Base-by-base conservation (phyloP, 2,888 invertebrate genomes). In the Chymomyza procnemis region DNA sequence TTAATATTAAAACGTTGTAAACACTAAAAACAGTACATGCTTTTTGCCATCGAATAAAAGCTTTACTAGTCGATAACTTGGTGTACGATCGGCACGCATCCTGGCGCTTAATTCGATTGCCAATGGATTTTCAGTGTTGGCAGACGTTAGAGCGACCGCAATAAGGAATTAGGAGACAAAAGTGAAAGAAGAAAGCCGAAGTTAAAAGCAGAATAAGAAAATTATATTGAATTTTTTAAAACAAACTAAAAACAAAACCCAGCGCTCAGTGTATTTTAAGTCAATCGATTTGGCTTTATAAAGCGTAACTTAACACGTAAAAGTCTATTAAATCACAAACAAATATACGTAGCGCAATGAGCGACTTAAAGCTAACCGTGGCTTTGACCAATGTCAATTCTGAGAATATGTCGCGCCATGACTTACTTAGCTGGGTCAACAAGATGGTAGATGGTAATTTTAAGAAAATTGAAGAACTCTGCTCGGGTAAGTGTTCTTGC, bases 341-440 rank as follows among this genome's bases (percentile, higher is more conserved):
- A 30, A 50, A 41, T 16, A 1, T 50, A 14, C 4, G 2, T 5
- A 16, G 47, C 47, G 18, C 52, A 16, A 77, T 82, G 79, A 62
- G 68, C 4, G 82, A 89, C 16, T 50, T 85, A 1, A 88, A 87
- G 66, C 58, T 66, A 55, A 80, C 86, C 4, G 78, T 88, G 1
- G 56, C 87, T 0, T 48, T 88, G 18, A 88, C 88, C 47, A 88
- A 76, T 54, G 67, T 69, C 30, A 85, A 79, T 3, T 66, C 96
- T 59, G 99, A 99, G 85, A 99, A 99, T 91, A 93, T 99, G 74
- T 98, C 98, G 82, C 94, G 99, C 78, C 98, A 99, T 93, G 99
- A 99, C 88, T 98, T 99, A 96, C 92, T 99, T 75, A 95, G 96
- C 69, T 99, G 99, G 99, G 97, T 99, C 72, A 99, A 99, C 90